Conservation (phyloP, 2,888 invertebrate genomes). For the Sinopyrophorus schimmeli region DNA sequence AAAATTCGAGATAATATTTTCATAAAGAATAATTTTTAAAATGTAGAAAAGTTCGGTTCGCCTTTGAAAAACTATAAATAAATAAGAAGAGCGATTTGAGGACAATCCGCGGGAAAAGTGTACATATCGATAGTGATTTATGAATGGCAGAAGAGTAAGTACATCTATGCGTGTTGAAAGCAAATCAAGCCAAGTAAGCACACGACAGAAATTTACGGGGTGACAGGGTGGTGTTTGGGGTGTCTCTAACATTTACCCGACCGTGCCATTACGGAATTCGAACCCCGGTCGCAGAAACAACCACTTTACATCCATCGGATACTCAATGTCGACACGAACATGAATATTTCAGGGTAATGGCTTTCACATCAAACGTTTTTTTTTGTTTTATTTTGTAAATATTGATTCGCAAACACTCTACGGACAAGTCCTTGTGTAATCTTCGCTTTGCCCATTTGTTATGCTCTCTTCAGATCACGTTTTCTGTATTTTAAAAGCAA, state of each 20-base stretch:
- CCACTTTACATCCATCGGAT: conserved; percentile 49
- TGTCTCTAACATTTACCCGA: conserved; percentile 34
- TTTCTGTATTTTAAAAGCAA: conserved; percentile 26
- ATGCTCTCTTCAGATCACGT: conserved; percentile 29
- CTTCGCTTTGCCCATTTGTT: conserved; percentile 36
- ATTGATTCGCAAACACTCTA: conserved; percentile 44
- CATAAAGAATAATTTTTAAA: no score
- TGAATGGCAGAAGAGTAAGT: conserved; percentile 25
- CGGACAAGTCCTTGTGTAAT: conserved; percentile 39
- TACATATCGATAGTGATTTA: conserved; percentile 16
- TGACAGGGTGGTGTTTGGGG: conserved; percentile 33
- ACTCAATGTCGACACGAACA: conserved; percentile 49
- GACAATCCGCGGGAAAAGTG: no score
- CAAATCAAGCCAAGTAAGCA: conserved; percentile 40
- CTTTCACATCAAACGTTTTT: conserved; percentile 42
- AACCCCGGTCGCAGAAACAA: conserved; percentile 40
- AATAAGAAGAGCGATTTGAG: no score
- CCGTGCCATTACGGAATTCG: conserved; percentile 43
- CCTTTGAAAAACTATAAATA: no score
- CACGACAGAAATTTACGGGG: conserved; percentile 35
- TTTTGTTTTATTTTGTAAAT: conserved; percentile 45
- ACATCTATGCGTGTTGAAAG: conserved; percentile 38
- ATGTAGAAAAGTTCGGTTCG: no score
- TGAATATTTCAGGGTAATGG: conserved; percentile 51
- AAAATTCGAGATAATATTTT: no score